These are phyloP conservation scores for Cremastinae sp. DNA, from an alignment of 2,888 invertebrate genomes.

Conservation along the genomic window DNA sequence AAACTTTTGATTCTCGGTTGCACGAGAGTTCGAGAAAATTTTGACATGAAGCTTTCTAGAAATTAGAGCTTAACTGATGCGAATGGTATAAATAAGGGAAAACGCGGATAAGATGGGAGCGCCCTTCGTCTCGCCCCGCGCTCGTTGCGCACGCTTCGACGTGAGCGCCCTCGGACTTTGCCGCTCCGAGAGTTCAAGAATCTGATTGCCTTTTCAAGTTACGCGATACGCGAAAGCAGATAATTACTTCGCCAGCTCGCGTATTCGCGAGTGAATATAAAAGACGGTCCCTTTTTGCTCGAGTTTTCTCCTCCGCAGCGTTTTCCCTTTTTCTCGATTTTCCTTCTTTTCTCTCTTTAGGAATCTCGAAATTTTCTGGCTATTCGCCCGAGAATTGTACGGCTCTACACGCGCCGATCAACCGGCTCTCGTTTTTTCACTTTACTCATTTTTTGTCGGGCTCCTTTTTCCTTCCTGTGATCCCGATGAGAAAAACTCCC, in stretches of 20 bases:
- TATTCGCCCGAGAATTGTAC: conserved; percentile 19
- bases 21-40: too few species aligned
- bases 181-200: conserved; percentile 51
- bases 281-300: conserved; percentile 31
- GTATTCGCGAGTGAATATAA: conserved; percentile 60
- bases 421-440: conserved; percentile 20
- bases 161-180: conserved; percentile 49
- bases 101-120: conserved; percentile 8
- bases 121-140: conserved; percentile 21
- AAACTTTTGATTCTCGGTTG: too few species aligned
- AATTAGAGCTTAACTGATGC: conserved; percentile 28
- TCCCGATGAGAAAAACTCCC: conserved; percentile 27
- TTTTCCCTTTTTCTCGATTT: conserved; percentile 4
- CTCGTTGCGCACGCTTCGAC: conserved; percentile 7
- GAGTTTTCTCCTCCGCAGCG: conserved; percentile 10
- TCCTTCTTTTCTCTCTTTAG: conserved; percentile 23
- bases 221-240: conserved; percentile 59
- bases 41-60: conserved; percentile 51
- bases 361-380: conserved; percentile 43
- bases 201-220: conserved; percentile 62
- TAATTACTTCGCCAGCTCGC: conserved; percentile 57
- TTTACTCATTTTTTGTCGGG: conserved; percentile 8
- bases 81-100: conserved; percentile 13
- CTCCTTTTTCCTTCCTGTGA: conserved; percentile 1
- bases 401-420: conserved; percentile 25